Conservation (phyloP, 2,113 vertebrate species). For the Psophia crepitans region DNA sequence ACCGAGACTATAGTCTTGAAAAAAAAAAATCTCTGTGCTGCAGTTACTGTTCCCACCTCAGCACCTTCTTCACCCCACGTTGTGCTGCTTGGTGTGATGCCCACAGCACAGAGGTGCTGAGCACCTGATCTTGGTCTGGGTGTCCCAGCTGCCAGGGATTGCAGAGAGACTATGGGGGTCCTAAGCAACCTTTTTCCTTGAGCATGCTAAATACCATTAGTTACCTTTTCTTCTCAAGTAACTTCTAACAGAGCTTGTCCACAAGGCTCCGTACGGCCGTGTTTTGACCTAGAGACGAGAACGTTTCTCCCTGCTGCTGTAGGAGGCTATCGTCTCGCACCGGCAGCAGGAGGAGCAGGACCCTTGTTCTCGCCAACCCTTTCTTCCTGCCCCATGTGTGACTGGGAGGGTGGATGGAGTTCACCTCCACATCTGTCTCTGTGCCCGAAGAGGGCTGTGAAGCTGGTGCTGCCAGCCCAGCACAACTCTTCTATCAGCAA, state of each 20-base stretch:
- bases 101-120: neutral
- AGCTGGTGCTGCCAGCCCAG: neutral
- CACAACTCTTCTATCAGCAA: neutral
- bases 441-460: neutral
- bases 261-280: rapidly evolving
- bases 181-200: neutral
- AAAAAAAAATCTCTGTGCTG: neutral
- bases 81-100: neutral
- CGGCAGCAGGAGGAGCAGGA: neutral
- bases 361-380: neutral
- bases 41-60: neutral
- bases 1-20: neutral
- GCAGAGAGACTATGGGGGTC: neutral
- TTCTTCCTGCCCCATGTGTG: neutral
- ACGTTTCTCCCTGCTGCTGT: neutral
- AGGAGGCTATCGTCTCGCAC: neutral
- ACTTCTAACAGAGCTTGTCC: neutral
- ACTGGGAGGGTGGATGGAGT: neutral
- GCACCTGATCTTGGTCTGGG: neutral
- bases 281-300: neutral
- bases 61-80: neutral
- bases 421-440: neutral
- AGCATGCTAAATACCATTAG: neutral
- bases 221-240: rapidly evolving
- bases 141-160: neutral